These are phyloP conservation scores for Halcyon badia DNA, from an alignment of 2,797 vertebrate species.

Conservation along the genomic window DNA sequence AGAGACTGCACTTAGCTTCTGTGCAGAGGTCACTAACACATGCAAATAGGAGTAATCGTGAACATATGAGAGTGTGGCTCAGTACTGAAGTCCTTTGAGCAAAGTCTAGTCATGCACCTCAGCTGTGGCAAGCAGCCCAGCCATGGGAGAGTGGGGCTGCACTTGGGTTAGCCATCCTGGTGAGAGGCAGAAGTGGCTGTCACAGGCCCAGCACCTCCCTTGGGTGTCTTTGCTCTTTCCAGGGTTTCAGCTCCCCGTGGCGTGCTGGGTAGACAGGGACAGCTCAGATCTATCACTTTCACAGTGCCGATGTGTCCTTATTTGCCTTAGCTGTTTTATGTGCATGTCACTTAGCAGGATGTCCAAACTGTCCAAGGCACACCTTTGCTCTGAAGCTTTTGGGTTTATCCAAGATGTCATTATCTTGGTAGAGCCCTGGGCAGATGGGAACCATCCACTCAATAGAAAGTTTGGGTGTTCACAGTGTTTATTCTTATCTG, in stretches of 20 bases:
- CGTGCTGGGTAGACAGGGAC: fast-evolving
- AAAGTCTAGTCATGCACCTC: background rate
- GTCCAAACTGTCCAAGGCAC: background rate
- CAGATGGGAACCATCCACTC: background rate
- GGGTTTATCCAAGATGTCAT: background rate
- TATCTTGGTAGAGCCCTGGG: background rate
- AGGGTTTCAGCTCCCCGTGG: background rate
- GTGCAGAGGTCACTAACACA: background rate
- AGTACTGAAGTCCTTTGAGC: background rate
- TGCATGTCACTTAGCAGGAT: background rate
- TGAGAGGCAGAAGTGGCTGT: background rate
- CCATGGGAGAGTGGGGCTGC: fast-evolving
- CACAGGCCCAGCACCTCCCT: background rate
- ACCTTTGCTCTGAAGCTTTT: background rate
- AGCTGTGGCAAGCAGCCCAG: background rate
- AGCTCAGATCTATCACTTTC: background rate
- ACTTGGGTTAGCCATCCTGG: background rate
- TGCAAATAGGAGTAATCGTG: background rate
- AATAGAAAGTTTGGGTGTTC: background rate
- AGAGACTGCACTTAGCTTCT: background rate
- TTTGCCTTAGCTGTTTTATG: background rate
- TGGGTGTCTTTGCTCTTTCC: background rate
- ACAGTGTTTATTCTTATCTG: background rate
- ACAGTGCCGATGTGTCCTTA: fast-evolving
- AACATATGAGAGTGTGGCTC: background rate